phyloP scores from a whole-genome alignment of 2,113 vertebrate genomes.

The Rhizomys pruinosus region DNA sequence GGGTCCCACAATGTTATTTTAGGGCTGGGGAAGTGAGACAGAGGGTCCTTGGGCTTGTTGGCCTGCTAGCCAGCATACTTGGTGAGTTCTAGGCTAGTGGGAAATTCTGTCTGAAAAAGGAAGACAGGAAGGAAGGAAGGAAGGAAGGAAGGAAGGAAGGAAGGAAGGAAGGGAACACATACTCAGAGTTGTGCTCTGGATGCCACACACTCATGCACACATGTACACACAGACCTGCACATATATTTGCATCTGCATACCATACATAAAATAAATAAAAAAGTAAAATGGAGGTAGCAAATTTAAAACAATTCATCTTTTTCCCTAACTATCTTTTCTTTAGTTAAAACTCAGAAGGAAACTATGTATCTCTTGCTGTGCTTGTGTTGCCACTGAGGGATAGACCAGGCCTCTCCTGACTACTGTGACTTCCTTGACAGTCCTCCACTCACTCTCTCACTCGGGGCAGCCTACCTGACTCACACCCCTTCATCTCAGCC shows the following conservation, averaged over 20 bases:
- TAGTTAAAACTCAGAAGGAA: conserved; percentile 32
- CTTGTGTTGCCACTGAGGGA: neutral
- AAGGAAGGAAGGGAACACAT: too few species aligned
- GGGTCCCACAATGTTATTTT: neutral
- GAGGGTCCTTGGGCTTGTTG: neutral
- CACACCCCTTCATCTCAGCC: neutral
- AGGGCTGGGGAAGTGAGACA: neutral
- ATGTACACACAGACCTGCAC: too few species aligned
- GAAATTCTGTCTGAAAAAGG: neutral
- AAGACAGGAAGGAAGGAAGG: neutral
- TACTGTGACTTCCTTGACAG: accelerated
- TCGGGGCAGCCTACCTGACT: neutral
- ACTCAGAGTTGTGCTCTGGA: too few species aligned
- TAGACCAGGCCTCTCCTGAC: too few species aligned
- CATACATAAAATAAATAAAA: neutral
- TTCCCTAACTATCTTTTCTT: neutral
- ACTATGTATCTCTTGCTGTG: neutral
- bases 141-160: too few species aligned
- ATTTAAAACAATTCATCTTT: conserved; percentile 6
- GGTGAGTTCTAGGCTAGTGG: neutral
- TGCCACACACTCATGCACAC: too few species aligned
- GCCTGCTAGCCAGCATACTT: neutral
- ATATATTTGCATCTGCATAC: neutral
- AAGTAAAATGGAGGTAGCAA: neutral
- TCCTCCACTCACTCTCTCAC: neutral